Conservation (phyloP, 1,140 invertebrate genomes). For the Metopolophium dirhodum region DNA sequence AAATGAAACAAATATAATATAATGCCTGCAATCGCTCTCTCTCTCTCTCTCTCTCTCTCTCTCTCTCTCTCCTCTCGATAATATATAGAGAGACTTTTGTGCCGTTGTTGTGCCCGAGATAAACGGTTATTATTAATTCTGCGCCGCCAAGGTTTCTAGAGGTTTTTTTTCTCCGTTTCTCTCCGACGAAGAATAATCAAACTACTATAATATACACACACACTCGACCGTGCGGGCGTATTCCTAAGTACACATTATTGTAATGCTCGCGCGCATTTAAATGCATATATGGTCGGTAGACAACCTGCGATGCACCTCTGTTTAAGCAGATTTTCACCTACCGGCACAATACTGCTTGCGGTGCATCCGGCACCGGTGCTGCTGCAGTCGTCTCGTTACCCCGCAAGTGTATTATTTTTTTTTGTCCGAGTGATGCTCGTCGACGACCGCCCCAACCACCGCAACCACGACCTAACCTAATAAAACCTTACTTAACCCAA, state of each 20-base stretch:
- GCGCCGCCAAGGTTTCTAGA: background rate
- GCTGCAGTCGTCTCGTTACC: background rate
- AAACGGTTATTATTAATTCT: slow-evolving; percentile 14
- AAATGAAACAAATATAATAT: background rate
- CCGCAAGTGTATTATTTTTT: background rate
- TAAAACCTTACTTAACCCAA: background rate
- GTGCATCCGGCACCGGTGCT: background rate
- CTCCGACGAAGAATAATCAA: slow-evolving; percentile 2
- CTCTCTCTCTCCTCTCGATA: no score
- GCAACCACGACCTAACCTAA: background rate
- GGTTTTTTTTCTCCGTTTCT: background rate
- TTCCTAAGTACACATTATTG: background rate
- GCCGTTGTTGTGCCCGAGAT: background rate
- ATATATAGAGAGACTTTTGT: background rate
- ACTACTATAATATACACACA: background rate
- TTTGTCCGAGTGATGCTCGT: background rate
- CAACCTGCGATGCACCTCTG: background rate
- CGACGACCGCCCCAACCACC: background rate
- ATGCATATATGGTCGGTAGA: background rate
- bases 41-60: background rate
- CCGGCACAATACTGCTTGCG: background rate
- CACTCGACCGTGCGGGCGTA: background rate
- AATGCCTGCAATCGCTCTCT: background rate
- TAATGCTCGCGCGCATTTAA: background rate
- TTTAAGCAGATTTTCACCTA: slow-evolving; percentile 23